These are phyloP conservation scores for Yponomeuta evonymella DNA, from an alignment of 2,888 invertebrate genomes.

Conservation along the genomic window DNA sequence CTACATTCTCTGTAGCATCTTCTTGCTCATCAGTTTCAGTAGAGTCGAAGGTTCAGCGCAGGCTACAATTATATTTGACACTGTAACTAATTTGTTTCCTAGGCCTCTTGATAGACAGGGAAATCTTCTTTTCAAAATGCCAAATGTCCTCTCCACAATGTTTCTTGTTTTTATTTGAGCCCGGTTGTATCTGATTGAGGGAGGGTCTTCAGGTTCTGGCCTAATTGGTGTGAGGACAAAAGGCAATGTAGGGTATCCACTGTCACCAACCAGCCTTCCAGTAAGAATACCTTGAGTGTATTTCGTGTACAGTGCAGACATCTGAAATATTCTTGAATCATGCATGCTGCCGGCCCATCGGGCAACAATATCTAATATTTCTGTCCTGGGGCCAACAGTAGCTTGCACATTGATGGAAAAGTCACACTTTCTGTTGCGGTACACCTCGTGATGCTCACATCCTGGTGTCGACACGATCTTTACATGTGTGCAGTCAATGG, in stretches of 20 bases:
- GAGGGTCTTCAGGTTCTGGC: no score
- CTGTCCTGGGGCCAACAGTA: no score
- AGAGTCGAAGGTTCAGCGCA: conserved; percentile 20
- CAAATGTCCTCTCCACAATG: no score
- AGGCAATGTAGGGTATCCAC: conserved; percentile 17
- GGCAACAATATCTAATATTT: no score
- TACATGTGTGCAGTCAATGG: conserved; percentile 18
- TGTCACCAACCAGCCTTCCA: conserved; percentile 21
- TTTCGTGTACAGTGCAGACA: conserved; percentile 17
- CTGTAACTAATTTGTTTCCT: conserved; percentile 20
- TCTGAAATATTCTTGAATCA: conserved; percentile 21
- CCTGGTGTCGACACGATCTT: conserved; percentile 20
- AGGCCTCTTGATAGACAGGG: conserved; percentile 20
- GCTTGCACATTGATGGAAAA: no score
- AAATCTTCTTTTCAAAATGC: conserved; percentile 8
- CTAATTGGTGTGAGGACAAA: no score
- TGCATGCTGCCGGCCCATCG: not conserved
- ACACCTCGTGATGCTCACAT: conserved; percentile 20
- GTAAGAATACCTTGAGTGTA: conserved; percentile 16
- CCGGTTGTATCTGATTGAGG: no score
- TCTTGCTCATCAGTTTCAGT: conserved; percentile 5
- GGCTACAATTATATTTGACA: conserved; percentile 21
- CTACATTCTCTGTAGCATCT: conserved; percentile 3
- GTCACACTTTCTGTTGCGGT: conserved; percentile 17
- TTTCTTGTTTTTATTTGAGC: no score